Conservation (phyloP, 2,888 invertebrate genomes). For the Dryocosmus kuriphilus region DNA sequence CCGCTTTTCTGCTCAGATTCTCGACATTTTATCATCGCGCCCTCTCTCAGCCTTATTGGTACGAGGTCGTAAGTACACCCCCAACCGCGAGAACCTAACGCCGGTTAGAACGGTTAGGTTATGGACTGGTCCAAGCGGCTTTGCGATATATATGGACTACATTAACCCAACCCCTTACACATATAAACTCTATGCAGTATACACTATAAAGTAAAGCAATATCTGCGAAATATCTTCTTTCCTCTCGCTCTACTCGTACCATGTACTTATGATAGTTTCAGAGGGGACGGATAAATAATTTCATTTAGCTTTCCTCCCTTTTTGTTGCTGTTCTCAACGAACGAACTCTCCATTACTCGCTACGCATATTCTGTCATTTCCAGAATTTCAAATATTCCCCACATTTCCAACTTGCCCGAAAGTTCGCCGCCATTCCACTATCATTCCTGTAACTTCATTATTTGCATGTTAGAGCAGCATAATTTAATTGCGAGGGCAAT, state of each 20-base stretch:
- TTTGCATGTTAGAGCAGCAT: background rate
- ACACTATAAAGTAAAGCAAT: constrained; percentile 43
- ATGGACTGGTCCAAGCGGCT: constrained; percentile 45
- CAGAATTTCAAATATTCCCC: constrained; percentile 30
- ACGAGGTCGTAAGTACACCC: constrained; percentile 40
- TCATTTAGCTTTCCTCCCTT: constrained; percentile 54
- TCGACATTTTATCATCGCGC: constrained; percentile 52
- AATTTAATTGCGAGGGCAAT: background rate
- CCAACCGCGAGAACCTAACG: constrained; percentile 40
- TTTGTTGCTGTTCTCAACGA: constrained; percentile 51
- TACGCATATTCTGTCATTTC: constrained; percentile 9
- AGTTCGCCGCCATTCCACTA: background rate
- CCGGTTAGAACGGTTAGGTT: constrained; percentile 41
- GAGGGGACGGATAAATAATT: constrained; percentile 55
- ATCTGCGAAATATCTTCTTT: constrained; percentile 46
- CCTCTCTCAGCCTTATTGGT: constrained; percentile 48
- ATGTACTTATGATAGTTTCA: constrained; percentile 48
- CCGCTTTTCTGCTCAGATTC: constrained; percentile 53
- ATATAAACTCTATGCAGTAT: constrained; percentile 37
- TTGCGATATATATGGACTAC: constrained; percentile 47
- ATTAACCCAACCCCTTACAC: constrained; percentile 47
- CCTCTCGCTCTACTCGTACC: constrained; percentile 44
- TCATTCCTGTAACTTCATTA: constrained; percentile 18
- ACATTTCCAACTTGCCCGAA: background rate
- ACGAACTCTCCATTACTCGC: constrained; percentile 17